Percentiles rank a stretch among this genome's conserved stretches.
phyloP scores from a whole-genome alignment of 1,140 invertebrate genomes.

The Drosophila mojavensis region DNA sequence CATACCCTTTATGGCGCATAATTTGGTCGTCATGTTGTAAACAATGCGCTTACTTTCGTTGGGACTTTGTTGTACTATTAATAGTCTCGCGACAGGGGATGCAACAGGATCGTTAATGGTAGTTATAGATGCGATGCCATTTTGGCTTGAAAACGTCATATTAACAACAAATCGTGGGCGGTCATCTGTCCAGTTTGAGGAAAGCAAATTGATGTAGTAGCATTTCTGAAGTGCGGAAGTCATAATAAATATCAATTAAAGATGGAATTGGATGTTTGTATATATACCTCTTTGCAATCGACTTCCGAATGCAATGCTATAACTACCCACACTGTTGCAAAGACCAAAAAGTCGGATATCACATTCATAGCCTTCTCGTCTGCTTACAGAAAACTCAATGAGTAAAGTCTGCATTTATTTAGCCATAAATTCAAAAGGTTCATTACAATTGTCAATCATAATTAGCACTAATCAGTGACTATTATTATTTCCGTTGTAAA shows the following conservation, averaged over 20 bases:
- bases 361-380: constrained; percentile 23
- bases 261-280: neutral
- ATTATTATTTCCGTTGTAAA: constrained; percentile 20
- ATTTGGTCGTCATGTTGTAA: constrained; percentile 65
- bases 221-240: constrained; percentile 43
- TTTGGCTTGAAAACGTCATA: constrained; percentile 66
- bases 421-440: neutral
- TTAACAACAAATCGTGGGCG: constrained; percentile 64
- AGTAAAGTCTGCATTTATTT: neutral
- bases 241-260: neutral
- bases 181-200: constrained; percentile 69
- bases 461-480: constrained; percentile 6
- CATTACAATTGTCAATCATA: constrained; percentile 9
- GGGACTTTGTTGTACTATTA: constrained; percentile 41
- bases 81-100: constrained; percentile 47
- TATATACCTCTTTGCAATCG: constrained; percentile 51
- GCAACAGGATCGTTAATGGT: constrained; percentile 60
- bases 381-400: constrained; percentile 1
- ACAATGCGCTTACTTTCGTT: constrained; percentile 47
- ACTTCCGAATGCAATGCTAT: constrained; percentile 12
- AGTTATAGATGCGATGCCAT: constrained; percentile 57
- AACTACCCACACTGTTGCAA: constrained; percentile 18
- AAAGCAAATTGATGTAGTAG: constrained; percentile 46
- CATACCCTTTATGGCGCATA: constrained; percentile 56
- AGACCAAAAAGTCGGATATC: neutral